Conservation (phyloP, 2,113 vertebrate species). For the Bettongia penicillata region DNA sequence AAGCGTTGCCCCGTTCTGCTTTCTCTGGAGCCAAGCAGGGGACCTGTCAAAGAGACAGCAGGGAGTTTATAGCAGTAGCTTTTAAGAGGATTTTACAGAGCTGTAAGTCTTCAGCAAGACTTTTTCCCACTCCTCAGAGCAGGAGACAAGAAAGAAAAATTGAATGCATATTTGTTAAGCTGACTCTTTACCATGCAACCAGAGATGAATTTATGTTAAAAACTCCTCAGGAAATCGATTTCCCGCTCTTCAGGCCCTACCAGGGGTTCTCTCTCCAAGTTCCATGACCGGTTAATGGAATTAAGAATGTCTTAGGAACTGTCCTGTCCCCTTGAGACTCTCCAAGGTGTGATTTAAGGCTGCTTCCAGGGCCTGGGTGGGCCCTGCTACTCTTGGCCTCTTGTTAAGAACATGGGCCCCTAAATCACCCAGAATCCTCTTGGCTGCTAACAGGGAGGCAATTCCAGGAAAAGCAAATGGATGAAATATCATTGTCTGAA, state of each 20-base stretch:
- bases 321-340: slow-evolving; percentile 71
- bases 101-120: background rate
- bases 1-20: background rate
- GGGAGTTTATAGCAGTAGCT: slow-evolving; percentile 24
- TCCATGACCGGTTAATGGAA: slow-evolving; percentile 58
- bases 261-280: slow-evolving; percentile 24
- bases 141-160: background rate
- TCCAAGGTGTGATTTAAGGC: slow-evolving; percentile 69
- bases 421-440: slow-evolving; percentile 37
- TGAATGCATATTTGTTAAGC: slow-evolving; percentile 26
- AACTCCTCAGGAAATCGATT: slow-evolving; percentile 69
- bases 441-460: slow-evolving; percentile 48
- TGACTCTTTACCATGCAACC: slow-evolving; percentile 54
- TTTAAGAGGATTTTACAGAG: slow-evolving; percentile 11
- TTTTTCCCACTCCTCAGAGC: background rate
- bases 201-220: slow-evolving; percentile 64
- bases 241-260: slow-evolving; percentile 36
- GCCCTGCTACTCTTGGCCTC: background rate
- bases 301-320: slow-evolving; percentile 50
- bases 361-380: slow-evolving; percentile 69
- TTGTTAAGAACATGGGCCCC: background rate
- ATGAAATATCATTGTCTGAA: slow-evolving; percentile 40
- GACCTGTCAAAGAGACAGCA: background rate
- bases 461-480: slow-evolving; percentile 47
- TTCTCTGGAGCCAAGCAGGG: background rate